A percentile compares a stretch with the other conserved stretches of the same genome.
phyloP scores from a whole-genome alignment of 2,888 invertebrate genomes.

The Ormyrus thymus region DNA sequence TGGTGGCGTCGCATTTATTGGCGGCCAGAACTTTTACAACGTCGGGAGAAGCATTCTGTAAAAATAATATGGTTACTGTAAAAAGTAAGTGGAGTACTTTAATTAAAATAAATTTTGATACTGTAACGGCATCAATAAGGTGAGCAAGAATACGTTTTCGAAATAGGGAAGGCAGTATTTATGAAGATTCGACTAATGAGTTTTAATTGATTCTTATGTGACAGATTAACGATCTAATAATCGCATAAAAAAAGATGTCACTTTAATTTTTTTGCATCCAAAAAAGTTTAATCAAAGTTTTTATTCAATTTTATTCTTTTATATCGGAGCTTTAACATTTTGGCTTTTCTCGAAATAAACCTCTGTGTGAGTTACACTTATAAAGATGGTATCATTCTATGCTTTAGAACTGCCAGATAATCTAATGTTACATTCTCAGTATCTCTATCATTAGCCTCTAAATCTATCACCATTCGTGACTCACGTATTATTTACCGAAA shows the following conservation, averaged over 20 bases:
- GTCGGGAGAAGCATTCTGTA: constrained; percentile 89
- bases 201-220: too few species aligned
- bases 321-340: not conserved
- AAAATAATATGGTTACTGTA: constrained; percentile 49
- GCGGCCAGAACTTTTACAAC: constrained; percentile 91
- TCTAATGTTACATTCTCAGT: not conserved
- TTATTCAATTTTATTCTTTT: not conserved
- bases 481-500: constrained; percentile 21
- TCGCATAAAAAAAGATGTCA: too few species aligned
- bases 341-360: too few species aligned
- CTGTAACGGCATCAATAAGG: not conserved
- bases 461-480: constrained; percentile 21
- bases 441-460: not conserved
- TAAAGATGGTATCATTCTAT: not conserved
- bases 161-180: too few species aligned
- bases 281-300: too few species aligned
- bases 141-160: too few species aligned
- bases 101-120: not conserved
- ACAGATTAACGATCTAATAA: too few species aligned
- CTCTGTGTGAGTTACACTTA: not conserved
- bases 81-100: not conserved
- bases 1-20: constrained; percentile 88
- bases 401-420: not conserved
- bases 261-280: too few species aligned
- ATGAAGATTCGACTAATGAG: too few species aligned